A percentile compares a stretch with the other conserved stretches of the same genome.
Evolutionary conservation across 2,797 vertebrate genomes (phyloP).

Genomic region (Girardinus metallicus): DNA sequence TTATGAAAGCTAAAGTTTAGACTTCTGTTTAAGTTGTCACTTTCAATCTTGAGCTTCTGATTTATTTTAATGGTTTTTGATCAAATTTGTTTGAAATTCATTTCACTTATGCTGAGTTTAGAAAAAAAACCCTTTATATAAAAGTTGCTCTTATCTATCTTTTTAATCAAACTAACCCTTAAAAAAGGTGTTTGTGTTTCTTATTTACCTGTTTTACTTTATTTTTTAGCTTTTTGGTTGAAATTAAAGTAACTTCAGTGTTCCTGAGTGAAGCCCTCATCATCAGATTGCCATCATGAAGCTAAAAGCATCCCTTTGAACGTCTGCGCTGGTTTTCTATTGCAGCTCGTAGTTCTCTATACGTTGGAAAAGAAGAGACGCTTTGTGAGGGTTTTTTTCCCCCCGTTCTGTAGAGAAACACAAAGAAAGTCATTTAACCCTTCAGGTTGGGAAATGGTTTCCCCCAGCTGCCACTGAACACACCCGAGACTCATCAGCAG

Average conservation of each 20-base stretch:
- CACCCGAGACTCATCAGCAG: conserved; percentile 14
- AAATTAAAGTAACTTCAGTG: background rate
- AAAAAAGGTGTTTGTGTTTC: background rate
- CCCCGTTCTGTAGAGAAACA: conserved; percentile 27
- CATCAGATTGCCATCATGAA: conserved; percentile 23
- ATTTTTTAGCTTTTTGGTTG: background rate
- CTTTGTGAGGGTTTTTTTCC: conserved; percentile 52
- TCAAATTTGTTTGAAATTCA: background rate
- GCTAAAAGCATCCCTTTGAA: conserved; percentile 27
- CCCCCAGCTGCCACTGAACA: background rate
- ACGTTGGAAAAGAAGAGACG: conserved; percentile 51
- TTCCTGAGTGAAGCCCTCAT: conserved; percentile 18
- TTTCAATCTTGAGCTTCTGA: background rate
- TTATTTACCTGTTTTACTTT: background rate
- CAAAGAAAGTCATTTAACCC: conserved; percentile 59
- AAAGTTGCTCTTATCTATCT: background rate
- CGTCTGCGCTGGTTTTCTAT: conserved; percentile 13
- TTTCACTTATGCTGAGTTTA: background rate
- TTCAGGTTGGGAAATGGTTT: conserved; percentile 8
- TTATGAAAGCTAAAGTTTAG: background rate
- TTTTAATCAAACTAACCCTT: background rate
- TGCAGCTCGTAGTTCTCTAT: conserved; percentile 40
- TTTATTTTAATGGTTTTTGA: background rate
- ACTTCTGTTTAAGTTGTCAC: background rate
- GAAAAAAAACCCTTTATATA: background rate